Evolutionary conservation across 2,113 vertebrate genomes (phyloP).

Genomic region (Equus przewalskii): DNA sequence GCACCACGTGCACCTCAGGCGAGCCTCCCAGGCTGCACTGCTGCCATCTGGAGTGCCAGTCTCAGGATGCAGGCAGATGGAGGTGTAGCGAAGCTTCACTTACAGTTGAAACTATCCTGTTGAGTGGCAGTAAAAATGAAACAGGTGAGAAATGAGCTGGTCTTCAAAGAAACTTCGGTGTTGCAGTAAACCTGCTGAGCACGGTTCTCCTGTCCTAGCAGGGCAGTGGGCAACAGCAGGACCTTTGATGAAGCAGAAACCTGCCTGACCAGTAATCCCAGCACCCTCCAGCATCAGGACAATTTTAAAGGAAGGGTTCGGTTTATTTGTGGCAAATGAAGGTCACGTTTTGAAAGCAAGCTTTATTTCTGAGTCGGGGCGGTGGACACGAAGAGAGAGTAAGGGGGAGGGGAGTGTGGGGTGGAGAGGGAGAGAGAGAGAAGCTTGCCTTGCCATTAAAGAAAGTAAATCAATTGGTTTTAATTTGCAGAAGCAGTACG

Average conservation of each 20-base stretch:
- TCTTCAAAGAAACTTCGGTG: neutral
- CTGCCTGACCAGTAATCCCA: neutral
- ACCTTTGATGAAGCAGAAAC: neutral
- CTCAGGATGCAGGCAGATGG: neutral
- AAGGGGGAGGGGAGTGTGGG: neutral
- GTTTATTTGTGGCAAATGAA: neutral
- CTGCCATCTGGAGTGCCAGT: neutral
- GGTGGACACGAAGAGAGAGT: neutral
- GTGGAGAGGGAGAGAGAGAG: neutral
- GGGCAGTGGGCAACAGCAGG: neutral
- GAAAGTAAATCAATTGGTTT: neutral
- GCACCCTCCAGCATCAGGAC: neutral
- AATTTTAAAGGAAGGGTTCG: neutral
- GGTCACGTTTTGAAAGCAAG: constrained; percentile 36
- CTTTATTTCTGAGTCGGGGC: neutral
- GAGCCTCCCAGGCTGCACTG: neutral
- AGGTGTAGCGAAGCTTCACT: neutral
- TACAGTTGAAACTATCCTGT: neutral
- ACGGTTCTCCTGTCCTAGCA: neutral
- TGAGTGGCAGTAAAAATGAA: neutral
- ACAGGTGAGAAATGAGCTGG: neutral
- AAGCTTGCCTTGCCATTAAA: neutral
- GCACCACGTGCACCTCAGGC: too few relatives aligned
- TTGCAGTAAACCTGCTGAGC: neutral
- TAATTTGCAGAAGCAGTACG: neutral